Evolutionary conservation across 2,888 invertebrate genomes (phyloP).

Genomic region (Eristalis pertinax): DNA sequence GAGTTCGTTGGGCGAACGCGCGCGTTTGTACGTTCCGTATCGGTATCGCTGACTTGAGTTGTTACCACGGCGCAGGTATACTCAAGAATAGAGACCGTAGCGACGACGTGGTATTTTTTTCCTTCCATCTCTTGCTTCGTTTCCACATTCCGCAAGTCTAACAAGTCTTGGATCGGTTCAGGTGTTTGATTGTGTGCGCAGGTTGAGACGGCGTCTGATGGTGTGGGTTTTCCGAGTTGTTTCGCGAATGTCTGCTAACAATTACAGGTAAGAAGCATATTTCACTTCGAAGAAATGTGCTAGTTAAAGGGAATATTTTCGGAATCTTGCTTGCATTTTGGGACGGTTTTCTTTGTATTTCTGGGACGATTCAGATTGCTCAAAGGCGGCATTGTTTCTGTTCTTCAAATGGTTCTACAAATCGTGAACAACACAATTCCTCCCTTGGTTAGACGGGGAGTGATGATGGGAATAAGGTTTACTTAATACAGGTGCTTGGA

Average conservation of each 20-base stretch:
- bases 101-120: slow-evolving; percentile 72
- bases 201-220: not conserved
- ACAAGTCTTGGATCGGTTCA: slow-evolving; percentile 55
- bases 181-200: slow-evolving; percentile 20
- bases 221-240: slow-evolving; percentile 45
- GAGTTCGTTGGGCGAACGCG: slow-evolving; percentile 50
- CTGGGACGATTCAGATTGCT: too few relatives aligned
- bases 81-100: slow-evolving; percentile 70
- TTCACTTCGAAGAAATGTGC: slow-evolving; percentile 38
- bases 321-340: too few relatives aligned
- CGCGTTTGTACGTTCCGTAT: slow-evolving; percentile 47
- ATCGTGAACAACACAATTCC: too few relatives aligned
- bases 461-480: too few relatives aligned
- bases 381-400: too few relatives aligned
- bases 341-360: too few relatives aligned
- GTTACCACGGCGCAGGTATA: slow-evolving; percentile 72
- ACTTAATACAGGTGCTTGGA: too few relatives aligned
- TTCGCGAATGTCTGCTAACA: slow-evolving; percentile 66
- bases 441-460: too few relatives aligned
- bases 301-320: not conserved
- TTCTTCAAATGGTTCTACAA: too few relatives aligned
- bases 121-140: slow-evolving; percentile 61
- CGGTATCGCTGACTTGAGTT: slow-evolving; percentile 61
- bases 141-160: slow-evolving; percentile 71
- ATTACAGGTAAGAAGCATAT: slow-evolving; percentile 60